phyloP scores from a whole-genome alignment of 2,797 vertebrate species.

The Eospalax fontanierii region DNA sequence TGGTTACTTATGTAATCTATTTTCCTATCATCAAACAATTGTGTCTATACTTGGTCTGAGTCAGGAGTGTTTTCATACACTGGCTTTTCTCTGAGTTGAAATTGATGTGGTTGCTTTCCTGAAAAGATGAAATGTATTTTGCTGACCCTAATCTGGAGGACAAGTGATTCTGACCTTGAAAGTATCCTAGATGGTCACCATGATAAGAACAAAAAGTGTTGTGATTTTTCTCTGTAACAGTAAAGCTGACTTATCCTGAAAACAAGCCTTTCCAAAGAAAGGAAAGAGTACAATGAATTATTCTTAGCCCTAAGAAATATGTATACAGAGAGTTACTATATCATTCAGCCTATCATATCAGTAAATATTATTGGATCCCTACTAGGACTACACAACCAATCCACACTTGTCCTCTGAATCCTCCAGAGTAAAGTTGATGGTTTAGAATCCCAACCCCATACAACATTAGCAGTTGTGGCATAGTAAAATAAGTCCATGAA shows the following conservation, averaged over 20 bases:
- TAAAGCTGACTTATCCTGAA: neutral
- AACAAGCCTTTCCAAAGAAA: neutral
- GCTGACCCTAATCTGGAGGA: slow-evolving; percentile 13
- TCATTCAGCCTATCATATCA: neutral
- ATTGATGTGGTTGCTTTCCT: slow-evolving; percentile 2
- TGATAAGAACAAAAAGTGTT: slow-evolving; percentile 34
- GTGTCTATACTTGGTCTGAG: neutral
- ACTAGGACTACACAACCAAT: neutral
- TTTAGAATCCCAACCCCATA: neutral
- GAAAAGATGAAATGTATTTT: slow-evolving; percentile 14
- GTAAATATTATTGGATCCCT: neutral
- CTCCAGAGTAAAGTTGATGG: neutral
- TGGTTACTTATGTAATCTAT: neutral
- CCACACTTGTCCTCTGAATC: neutral
- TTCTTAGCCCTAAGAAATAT: neutral
- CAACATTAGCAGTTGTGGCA: neutral
- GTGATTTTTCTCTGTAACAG: slow-evolving; percentile 6
- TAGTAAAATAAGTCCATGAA: neutral
- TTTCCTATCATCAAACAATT: slow-evolving; percentile 19
- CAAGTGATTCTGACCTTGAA: slow-evolving; percentile 39
- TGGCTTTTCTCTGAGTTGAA: neutral
- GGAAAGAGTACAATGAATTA: neutral
- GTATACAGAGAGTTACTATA: neutral
- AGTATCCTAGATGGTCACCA: neutral
- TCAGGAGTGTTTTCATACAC: neutral